Evolutionary conservation across 2,888 invertebrate species (phyloP), one percentile per base, ranked within the genome.

Genomic region (Aquatica leii): DNA sequence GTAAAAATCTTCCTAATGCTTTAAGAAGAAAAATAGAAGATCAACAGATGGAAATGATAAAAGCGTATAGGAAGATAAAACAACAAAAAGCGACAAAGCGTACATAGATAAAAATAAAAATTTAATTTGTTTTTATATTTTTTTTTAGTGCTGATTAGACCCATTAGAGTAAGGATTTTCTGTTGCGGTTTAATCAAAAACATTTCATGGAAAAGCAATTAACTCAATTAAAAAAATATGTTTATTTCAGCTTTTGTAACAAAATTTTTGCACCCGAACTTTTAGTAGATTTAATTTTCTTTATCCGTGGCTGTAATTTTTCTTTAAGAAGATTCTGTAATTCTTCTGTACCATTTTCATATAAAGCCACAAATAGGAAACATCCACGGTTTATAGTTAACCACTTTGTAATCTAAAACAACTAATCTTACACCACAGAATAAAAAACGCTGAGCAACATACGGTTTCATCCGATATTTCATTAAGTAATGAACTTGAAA

Each of bases 371-470:
- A 6, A 94, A 79, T 58, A 93, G 83, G 78, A 92, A 94, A 72
- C 92, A 93, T 0, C 90, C 91, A 68, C 94, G 85, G 74, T 94
- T 94, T 41, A 87, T 87, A 48, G 84, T 80, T 54, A 91, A 78
- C 93, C 93, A 93, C 11, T 79, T 75, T 66, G 85, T 78, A 1
- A 91, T 73, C 90, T 90, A 79, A 56, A 84, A 82, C 14, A 17
- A 11, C n/a, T 37, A 41, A 43, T 4, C 2, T 21, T 48, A 17
- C 17, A 15, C 4, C 20, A n/a, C 21, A 20, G 20, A n/a, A 15
- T 20, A 24, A 24, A 14, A 15, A 14, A 15, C 60, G 59, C 61
- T 51, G 12, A 52, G 20, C 11, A 59, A 76, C 79, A 84, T 80
- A 90, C 89, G 54, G 85, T 84, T 53, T 88, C 85, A 35, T 82